Base-by-base conservation (phyloP, 1,140 invertebrate species). In the Caenorhabditis tropicalis region DNA sequence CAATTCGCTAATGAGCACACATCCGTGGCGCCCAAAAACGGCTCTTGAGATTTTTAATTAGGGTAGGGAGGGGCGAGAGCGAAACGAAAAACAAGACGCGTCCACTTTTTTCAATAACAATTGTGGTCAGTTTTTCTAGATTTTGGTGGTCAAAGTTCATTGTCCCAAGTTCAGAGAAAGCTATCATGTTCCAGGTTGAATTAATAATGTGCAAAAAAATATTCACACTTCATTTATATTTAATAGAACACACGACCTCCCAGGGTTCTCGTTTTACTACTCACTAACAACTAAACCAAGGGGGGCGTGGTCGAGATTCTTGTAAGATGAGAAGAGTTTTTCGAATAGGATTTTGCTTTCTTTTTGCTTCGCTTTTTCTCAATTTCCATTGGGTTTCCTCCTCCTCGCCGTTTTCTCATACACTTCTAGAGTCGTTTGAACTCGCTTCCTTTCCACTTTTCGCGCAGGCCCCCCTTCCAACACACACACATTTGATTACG, bases 31-130 rank as follows among this genome's bases (percentile, higher is more conserved):
- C 19, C 19, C 29, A 10, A 65, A 24, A 43, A 9, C 3, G 36
- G 21, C 33, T 56, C 53, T 74, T 74, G 65, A 74, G 65, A 74
- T 74, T 74, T 74, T 74, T 74, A 74, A 74, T 74, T 74, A 74
- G 36, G 19, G 65, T 39, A 21, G n/a, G 10, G n/a, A 0, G 43
- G 15, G 3, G n/a, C 0, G 21, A 16, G 36, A 9, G 36, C 7
- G 21, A 43, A 74, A 74, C 43, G 10, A 15, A 74, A 46, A 43
- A 43, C 36, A 27, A 27, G 15, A 24, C 36, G n/a, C n/a, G 36
- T 43, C n/a, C 65, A 74, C 10, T 74, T 31, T 24, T 39, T 43
- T 43, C 65, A n/a, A 24, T 43, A 43, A n/a, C 29, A 24, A 3
- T 6, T 74, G 6, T 36, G 19, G 12, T 43, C 39, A 43, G 39